Evolutionary conservation across 2,888 invertebrate species (phyloP).

Genomic region (Synanthedon vespiformis): DNA sequence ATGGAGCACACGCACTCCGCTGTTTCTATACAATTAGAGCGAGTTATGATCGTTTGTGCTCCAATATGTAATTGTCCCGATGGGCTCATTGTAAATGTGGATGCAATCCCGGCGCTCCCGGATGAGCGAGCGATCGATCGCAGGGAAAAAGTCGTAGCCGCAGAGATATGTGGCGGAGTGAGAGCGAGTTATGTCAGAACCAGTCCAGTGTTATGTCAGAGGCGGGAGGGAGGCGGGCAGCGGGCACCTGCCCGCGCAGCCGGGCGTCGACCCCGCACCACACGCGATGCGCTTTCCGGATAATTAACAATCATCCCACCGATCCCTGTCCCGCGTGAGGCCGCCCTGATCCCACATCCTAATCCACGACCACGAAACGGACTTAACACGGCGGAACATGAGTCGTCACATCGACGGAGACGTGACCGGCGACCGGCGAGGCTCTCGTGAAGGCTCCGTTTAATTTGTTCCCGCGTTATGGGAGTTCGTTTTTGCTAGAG

Average conservation of each 20-base stretch:
- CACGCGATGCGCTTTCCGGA: slow-evolving; percentile 2
- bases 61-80: neutral
- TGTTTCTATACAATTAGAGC: too few species aligned
- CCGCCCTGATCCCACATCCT: neutral
- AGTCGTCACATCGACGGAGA: slow-evolving; percentile 14
- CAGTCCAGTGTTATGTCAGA: slow-evolving; percentile 33
- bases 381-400: slow-evolving; percentile 14
- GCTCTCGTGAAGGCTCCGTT: slow-evolving; percentile 22
- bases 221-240: slow-evolving; percentile 7
- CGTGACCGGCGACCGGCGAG: slow-evolving; percentile 11
- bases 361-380: neutral
- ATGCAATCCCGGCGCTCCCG: slow-evolving; percentile 1
- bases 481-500: slow-evolving; percentile 3
- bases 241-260: slow-evolving; percentile 26
- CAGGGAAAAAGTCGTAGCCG: slow-evolving; percentile 11
- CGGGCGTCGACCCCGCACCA: slow-evolving; percentile 25
- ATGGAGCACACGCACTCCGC: too few species aligned
- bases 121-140: slow-evolving; percentile 3
- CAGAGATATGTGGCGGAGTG: slow-evolving; percentile 10
- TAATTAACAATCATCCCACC: slow-evolving; percentile 5
- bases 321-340: neutral
- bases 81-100: slow-evolving; percentile 1
- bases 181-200: slow-evolving; percentile 24
- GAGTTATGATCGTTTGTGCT: too few species aligned
- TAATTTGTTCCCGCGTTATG: slow-evolving; percentile 20